Conservation (phyloP, 92 coral and sea anemone genomes). For the Micromussa lordhowensis region DNA sequence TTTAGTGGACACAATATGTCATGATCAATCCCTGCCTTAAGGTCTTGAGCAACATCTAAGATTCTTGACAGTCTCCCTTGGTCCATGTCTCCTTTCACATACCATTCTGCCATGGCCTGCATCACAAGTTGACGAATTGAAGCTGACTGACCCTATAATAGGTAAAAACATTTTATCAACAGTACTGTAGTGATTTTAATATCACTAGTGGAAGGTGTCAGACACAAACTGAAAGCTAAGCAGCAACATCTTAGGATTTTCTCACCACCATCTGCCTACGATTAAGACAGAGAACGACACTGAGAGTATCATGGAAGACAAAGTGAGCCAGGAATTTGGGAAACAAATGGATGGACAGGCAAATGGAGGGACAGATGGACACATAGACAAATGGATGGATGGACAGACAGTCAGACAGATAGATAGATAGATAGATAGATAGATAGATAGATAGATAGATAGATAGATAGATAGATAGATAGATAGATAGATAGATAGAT, state of each 20-base stretch:
- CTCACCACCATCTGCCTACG: background rate
- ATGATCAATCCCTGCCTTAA: slow-evolving; percentile 69
- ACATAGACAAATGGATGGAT: too few species aligned
- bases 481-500: too few species aligned
- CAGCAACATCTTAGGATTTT: background rate
- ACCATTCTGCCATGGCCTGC: slow-evolving; percentile 99
- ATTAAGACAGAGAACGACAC: background rate
- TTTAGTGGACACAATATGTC: background rate
- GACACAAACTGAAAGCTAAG: background rate
- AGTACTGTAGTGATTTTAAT: background rate
- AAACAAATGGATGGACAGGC: too few species aligned
- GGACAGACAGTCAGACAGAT: too few species aligned
- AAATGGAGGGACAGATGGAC: too few species aligned
- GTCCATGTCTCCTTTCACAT: slow-evolving; percentile 91
- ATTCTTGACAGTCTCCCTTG: slow-evolving; percentile 92
- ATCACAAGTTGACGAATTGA: slow-evolving; percentile 98
- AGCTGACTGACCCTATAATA: slow-evolving; percentile 87
- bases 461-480: too few species aligned
- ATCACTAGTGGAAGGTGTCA: background rate
- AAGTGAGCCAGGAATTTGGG: too few species aligned
- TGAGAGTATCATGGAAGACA: background rate
- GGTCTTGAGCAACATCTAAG: slow-evolving; percentile 96
- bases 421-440: too few species aligned
- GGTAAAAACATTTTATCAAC: background rate
- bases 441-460: too few species aligned